Conservation (phyloP, 2,113 vertebrate species). For the Pao palembangensis region DNA sequence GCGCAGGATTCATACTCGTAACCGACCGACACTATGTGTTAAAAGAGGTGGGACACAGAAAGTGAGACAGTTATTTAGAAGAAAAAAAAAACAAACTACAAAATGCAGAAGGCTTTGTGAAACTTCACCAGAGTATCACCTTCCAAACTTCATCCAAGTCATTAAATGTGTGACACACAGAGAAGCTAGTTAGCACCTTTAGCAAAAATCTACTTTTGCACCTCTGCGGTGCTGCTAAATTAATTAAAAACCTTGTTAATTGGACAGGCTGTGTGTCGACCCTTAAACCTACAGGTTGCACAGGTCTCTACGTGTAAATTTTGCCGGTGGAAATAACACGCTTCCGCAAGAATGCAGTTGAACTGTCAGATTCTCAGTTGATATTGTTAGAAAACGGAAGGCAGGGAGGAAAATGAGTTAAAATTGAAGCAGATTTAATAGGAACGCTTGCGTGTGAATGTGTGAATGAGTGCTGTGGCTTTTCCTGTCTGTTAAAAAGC, state of each 20-base stretch:
- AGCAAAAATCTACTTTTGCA: slow-evolving; percentile 50
- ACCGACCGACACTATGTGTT: slow-evolving; percentile 87
- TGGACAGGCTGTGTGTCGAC: slow-evolving; percentile 46
- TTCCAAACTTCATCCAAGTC: slow-evolving; percentile 29
- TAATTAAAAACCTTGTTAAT: slow-evolving; percentile 68
- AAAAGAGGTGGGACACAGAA: slow-evolving; percentile 1
- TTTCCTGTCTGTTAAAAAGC: slow-evolving; percentile 30
- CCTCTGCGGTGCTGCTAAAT: slow-evolving; percentile 49
- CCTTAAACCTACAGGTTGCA: slow-evolving; percentile 30
- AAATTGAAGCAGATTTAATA: background rate
- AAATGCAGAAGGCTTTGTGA: background rate
- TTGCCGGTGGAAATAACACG: slow-evolving; percentile 14
- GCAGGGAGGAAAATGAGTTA: slow-evolving; percentile 1
- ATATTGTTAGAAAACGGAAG: slow-evolving; percentile 9
- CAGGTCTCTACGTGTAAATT: slow-evolving; percentile 12
- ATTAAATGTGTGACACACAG: slow-evolving; percentile 50
- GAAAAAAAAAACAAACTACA: background rate
- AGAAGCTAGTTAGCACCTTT: slow-evolving; percentile 69
- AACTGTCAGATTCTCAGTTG: slow-evolving; percentile 16
- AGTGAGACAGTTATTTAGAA: slow-evolving; percentile 1
- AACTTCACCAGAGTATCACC: slow-evolving; percentile 28
- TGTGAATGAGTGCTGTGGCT: slow-evolving; percentile 2
- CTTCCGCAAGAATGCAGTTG: background rate
- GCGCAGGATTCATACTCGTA: slow-evolving; percentile 97
- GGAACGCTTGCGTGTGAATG: background rate